Evolutionary conservation across 37 sponge, comb jelly and placozoan species (phyloP), one percentile per base, ranked within the genome.

Genomic region (Corticium candelabrum): DNA sequence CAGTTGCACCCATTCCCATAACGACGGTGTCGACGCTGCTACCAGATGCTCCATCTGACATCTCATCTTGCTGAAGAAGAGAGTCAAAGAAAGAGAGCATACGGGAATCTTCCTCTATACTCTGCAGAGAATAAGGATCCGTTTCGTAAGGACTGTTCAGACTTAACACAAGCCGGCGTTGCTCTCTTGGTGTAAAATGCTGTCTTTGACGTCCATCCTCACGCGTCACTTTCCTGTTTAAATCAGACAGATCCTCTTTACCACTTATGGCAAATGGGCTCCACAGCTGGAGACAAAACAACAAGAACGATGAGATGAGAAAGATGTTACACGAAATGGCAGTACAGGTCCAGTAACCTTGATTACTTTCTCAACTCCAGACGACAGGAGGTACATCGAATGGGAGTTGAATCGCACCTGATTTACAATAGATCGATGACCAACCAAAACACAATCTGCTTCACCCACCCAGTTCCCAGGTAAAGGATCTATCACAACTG

Each of bases 341-440:
- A 21, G 62, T 21, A 27, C 15, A 27, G 11, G 15, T 11, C 11
- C 62, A 27, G 15, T 21, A 50, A 86, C 90, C 82, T 90, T 90
- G 69, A 86, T 36, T 5, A 90, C 0, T 76, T 90, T 90, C 76
- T 90, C 90, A 3, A 90, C 90, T 0, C 90, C 90, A 27, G 87
- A 86, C 21, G 84, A 69, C 40, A 31, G 82, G 37, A 90, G 76
- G 38, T 81, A 39, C 34, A 80, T 76, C 77, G 82, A 82, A 7
- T 50, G 50, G 30, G 41, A 32, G 38, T 85, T 85, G 84, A 82
- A 90, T 4, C 84, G 77, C 1, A 80, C 67, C 74, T 90, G 87
- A 77, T 86, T 90, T 70, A 86, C 87, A 37, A 90, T 86, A 31
- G 90, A 90, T 0, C 90, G 77, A 73, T 90, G 90, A 5, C 90